phyloP scores from a whole-genome alignment of 2,797 vertebrate species.

The Epinephelus coioides region DNA sequence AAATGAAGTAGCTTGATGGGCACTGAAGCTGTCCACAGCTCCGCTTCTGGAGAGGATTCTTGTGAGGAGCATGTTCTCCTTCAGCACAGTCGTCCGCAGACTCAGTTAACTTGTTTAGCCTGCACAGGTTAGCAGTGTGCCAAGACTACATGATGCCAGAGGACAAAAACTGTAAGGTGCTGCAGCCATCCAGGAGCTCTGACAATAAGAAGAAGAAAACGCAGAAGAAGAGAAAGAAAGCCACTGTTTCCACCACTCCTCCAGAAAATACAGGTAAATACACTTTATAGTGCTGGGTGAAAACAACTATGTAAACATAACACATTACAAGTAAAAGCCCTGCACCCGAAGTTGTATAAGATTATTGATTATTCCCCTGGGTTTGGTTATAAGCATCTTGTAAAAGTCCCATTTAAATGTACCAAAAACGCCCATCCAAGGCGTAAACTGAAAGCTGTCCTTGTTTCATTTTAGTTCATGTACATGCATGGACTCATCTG shows the following conservation, averaged over 20 bases:
- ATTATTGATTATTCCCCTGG: too few relatives aligned
- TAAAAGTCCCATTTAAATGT: too few relatives aligned
- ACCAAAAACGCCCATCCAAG: too few relatives aligned
- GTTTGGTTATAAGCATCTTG: too few relatives aligned
- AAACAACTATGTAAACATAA: background rate
- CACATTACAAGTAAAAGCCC: too few relatives aligned
- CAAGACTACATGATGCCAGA: constrained; percentile 45
- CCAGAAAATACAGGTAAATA: constrained; percentile 57
- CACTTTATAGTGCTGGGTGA: background rate
- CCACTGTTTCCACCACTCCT: constrained; percentile 25
- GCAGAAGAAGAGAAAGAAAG: constrained; percentile 56
- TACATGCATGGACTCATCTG: too few relatives aligned
- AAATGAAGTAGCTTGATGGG: background rate
- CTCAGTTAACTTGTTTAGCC: background rate
- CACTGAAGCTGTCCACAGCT: background rate
- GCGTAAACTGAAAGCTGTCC: too few relatives aligned
- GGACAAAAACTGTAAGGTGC: constrained; percentile 11
- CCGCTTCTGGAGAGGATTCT: too few relatives aligned
- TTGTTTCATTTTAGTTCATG: too few relatives aligned
- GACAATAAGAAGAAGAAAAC: constrained; percentile 49
- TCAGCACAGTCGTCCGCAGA: too few relatives aligned
- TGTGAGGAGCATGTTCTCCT: background rate
- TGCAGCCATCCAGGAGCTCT: constrained; percentile 5
- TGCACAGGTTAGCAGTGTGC: background rate
- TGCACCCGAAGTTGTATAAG: background rate